Evolutionary conservation across 2,113 vertebrate genomes (phyloP).

Genomic region (human (Homo sapiens)): DNA sequence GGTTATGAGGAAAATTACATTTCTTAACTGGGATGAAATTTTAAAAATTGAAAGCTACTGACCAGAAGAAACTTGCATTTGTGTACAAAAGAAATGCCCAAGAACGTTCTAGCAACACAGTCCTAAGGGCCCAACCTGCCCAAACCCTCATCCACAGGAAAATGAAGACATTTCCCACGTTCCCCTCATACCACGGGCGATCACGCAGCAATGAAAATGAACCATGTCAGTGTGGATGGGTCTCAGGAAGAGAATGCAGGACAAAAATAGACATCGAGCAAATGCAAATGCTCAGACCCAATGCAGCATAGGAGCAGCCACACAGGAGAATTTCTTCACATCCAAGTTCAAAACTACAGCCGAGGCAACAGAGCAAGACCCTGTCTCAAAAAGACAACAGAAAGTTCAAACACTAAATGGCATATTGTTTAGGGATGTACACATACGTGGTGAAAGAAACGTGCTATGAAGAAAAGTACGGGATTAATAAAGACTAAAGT

Average conservation of each 20-base stretch:
- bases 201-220: accelerated
- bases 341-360: background rate
- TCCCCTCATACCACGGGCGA: background rate
- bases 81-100: background rate
- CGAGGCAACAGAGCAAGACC: too few relatives aligned
- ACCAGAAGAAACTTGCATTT: background rate
- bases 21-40: background rate
- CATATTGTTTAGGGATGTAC: too few relatives aligned
- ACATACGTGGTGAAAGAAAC: too few relatives aligned
- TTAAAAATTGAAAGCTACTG: too few relatives aligned
- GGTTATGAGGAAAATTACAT: background rate
- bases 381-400: too few relatives aligned
- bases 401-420: too few relatives aligned
- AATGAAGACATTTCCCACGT: background rate
- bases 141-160: background rate
- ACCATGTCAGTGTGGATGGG: accelerated
- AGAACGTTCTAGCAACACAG: accelerated
- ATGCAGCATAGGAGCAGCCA: accelerated
- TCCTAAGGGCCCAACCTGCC: background rate
- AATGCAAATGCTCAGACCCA: too few relatives aligned
- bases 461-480: too few relatives aligned
- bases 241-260: background rate
- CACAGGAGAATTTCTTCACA: background rate
- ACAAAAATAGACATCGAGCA: background rate
- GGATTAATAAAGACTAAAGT: too few relatives aligned